Evolutionary conservation across 1,140 invertebrate species (phyloP).

Genomic region (Magallana angulata): DNA sequence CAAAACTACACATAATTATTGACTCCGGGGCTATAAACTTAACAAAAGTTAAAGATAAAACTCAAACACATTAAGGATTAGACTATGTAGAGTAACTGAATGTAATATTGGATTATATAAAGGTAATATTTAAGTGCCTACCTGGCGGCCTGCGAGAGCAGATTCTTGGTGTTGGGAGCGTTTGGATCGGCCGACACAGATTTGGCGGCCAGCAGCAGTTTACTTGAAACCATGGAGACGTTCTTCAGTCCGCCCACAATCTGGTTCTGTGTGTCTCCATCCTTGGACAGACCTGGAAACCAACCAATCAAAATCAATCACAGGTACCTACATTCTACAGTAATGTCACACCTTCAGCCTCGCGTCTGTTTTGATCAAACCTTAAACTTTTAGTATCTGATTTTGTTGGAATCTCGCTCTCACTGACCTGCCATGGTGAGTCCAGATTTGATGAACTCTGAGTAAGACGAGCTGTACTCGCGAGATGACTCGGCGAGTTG

Average conservation of each 20-base stretch:
- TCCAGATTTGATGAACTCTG: conserved; percentile 82
- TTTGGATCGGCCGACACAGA: conserved; percentile 92
- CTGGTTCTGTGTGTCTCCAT: conserved; percentile 29
- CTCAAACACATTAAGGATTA: too few species aligned
- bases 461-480: conserved; percentile 88
- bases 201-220: conserved; percentile 92
- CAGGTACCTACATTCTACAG: not conserved
- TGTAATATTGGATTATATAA: too few species aligned
- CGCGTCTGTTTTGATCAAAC: too few species aligned
- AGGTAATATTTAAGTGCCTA: conserved; percentile 56
- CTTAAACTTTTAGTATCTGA: too few species aligned
- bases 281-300: too few species aligned
- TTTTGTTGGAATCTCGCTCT: not conserved
- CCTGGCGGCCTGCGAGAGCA: conserved; percentile 90
- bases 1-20: too few species aligned
- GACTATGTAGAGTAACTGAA: too few species aligned
- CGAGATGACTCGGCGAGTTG: conserved; percentile 87
- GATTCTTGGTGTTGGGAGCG: conserved; percentile 94
- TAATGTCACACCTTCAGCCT: too few species aligned
- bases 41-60: too few species aligned
- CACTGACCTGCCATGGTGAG: conserved; percentile 68
- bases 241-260: conserved; percentile 93
- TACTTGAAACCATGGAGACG: conserved; percentile 92
- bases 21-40: too few species aligned
- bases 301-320: not conserved